Evolutionary conservation across 2,113 vertebrate genomes (phyloP).

Genomic region (Tonatia bakeri): DNA sequence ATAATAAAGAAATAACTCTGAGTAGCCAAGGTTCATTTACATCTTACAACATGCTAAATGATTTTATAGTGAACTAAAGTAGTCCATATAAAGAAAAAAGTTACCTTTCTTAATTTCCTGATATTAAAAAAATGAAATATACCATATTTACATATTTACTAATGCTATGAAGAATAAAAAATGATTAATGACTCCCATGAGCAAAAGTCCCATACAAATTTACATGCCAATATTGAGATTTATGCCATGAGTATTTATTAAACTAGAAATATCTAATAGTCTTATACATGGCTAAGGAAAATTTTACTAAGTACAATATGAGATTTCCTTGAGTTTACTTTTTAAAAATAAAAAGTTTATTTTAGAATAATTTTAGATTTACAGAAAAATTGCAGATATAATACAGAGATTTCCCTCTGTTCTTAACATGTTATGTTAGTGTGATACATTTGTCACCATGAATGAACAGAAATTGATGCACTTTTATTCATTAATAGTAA

Average conservation of each 20-base stretch:
- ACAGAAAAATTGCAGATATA: neutral
- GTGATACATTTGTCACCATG: neutral
- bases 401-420: neutral
- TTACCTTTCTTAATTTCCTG: neutral
- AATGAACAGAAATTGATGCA: neutral
- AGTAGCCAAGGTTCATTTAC: neutral
- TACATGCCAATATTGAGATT: neutral
- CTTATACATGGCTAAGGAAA: neutral
- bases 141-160: neutral
- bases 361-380: neutral
- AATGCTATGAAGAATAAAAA: neutral
- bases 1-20: slow-evolving; percentile 12
- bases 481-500: neutral
- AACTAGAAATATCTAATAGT: neutral
- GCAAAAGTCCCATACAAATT: neutral
- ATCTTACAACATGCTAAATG: neutral
- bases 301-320: neutral
- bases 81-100: neutral
- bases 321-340: neutral
- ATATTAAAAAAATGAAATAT: neutral
- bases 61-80: slow-evolving; percentile 14
- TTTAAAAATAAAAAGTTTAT: neutral
- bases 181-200: neutral
- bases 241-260: neutral
- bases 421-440: neutral